phyloP scores from a whole-genome alignment of 2,797 vertebrate species.

The Catharus ustulatus region DNA sequence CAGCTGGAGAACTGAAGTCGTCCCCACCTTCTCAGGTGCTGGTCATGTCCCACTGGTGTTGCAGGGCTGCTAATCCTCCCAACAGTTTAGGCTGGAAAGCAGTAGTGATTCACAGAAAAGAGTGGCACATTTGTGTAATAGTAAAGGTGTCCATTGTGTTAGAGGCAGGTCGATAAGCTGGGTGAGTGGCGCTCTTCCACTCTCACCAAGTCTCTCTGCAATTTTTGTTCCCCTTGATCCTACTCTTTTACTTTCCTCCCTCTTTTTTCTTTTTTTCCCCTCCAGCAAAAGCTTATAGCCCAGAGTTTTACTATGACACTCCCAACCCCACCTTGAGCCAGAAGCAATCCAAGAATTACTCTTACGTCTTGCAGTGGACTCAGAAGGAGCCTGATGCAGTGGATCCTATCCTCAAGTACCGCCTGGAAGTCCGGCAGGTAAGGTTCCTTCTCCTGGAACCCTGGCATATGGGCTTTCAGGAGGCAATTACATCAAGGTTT shows the following conservation, averaged over 20 bases:
- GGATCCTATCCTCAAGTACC: conserved; percentile 90
- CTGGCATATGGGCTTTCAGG: not conserved
- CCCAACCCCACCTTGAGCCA: conserved; percentile 90
- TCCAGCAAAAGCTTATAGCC: conserved; percentile 90
- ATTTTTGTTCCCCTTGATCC: conserved; percentile 8
- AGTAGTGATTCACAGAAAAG: not conserved
- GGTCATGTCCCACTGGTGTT: not conserved
- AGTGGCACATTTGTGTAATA: not conserved
- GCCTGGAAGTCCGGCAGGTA: conserved; percentile 90
- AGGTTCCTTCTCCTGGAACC: not conserved
- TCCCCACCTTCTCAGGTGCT: not conserved
- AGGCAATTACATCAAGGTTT: not conserved
- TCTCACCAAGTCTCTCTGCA: not conserved
- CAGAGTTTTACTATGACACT: conserved; percentile 98
- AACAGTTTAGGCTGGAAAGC: not conserved
- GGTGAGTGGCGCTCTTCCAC: not conserved
- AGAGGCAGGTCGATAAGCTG: not conserved
- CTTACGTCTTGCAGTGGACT: conserved; percentile 95
- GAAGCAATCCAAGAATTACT: conserved; percentile 93
- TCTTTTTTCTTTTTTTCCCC: conserved; percentile 6
- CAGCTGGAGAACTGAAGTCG: not conserved
- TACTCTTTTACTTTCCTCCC: not conserved
- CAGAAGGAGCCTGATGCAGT: conserved; percentile 91
- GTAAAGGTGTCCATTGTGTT: not conserved
- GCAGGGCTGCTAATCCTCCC: not conserved